Percentiles rank a stretch among this genome's conserved stretches.
These are phyloP conservation scores for Sceloporus undulatus DNA, from an alignment of 2,113 vertebrate species.

Conservation along the genomic window DNA sequence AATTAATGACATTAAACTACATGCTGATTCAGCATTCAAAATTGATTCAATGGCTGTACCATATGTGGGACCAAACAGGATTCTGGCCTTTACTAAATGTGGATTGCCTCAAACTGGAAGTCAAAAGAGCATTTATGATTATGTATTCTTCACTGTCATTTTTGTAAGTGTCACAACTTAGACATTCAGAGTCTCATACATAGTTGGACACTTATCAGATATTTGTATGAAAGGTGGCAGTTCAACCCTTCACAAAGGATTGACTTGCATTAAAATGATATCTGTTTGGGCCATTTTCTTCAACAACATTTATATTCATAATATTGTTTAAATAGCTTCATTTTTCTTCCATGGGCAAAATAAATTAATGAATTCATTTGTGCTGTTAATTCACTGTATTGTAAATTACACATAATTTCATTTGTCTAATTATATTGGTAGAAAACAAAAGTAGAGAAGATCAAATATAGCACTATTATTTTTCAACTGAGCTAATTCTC, in stretches of 20 bases:
- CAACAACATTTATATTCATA: background rate
- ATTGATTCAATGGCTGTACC: no score
- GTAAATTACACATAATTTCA: background rate
- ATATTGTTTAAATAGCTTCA: background rate
- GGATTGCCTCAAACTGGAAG: conserved; percentile 44
- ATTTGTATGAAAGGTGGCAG: conserved; percentile 1
- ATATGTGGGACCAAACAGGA: no score
- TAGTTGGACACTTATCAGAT: background rate
- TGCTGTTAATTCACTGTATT: background rate
- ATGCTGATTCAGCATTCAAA: no score
- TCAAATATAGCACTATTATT: background rate
- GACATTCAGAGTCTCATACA: background rate
- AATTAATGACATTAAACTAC: no score
- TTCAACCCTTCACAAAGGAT: background rate
- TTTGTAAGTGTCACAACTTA: conserved; percentile 39
- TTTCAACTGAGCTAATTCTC: background rate
- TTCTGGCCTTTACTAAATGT: conserved; percentile 9
- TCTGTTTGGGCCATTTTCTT: background rate
- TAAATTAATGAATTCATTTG: background rate
- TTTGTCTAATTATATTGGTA: background rate
- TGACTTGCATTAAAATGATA: background rate
- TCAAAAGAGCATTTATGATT: conserved; percentile 43
- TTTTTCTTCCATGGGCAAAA: background rate
- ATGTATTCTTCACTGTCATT: conserved; percentile 42
- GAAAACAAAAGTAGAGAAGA: background rate